Percentiles rank a stretch among this genome's conserved stretches.
These are phyloP conservation scores for Halichoeres trimaculatus DNA, from an alignment of 2,113 vertebrate genomes.

Conservation along the genomic window DNA sequence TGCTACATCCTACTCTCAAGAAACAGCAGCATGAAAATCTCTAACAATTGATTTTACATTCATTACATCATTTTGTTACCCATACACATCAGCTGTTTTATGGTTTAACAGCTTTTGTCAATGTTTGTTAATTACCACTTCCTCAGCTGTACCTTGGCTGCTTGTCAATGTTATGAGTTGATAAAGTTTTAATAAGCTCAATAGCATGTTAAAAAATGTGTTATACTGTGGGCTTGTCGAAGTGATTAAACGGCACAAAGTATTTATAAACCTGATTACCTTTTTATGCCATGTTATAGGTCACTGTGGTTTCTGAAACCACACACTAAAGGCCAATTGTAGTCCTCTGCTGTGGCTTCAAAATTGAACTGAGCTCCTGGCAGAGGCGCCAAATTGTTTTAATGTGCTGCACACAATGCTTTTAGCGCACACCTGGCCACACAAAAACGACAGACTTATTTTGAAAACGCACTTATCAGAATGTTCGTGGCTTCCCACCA, in stretches of 20 bases:
- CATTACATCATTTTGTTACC: no score
- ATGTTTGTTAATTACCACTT: slow-evolving; percentile 27
- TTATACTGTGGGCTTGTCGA: slow-evolving; percentile 19
- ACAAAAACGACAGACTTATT: slow-evolving; percentile 23
- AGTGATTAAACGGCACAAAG: slow-evolving; percentile 54
- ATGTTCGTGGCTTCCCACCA: slow-evolving; percentile 16
- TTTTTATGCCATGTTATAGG: slow-evolving; percentile 45
- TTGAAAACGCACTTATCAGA: slow-evolving; percentile 38
- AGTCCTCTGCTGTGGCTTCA: neutral
- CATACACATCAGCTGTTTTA: neutral
- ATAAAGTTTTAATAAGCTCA: slow-evolving; percentile 53
- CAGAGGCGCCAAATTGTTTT: slow-evolving; percentile 16
- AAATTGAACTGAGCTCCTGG: slow-evolving; percentile 10
- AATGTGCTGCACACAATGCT: slow-evolving; percentile 24
- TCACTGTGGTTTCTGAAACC: slow-evolving; percentile 9
- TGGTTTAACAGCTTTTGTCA: slow-evolving; percentile 9
- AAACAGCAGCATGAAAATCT: no score
- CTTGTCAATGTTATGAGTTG: slow-evolving; percentile 41
- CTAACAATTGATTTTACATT: neutral
- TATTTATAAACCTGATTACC: slow-evolving; percentile 53
- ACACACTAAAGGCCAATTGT: slow-evolving; percentile 7
- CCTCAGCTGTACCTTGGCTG: slow-evolving; percentile 25
- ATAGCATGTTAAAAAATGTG: slow-evolving; percentile 29
- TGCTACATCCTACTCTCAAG: no score
- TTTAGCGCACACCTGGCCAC: slow-evolving; percentile 26